Percentiles rank a stretch among this genome's conserved stretches.
These are phyloP conservation scores for Hiodon alosoides DNA, from an alignment of 2,113 vertebrate species.

Conservation along the genomic window DNA sequence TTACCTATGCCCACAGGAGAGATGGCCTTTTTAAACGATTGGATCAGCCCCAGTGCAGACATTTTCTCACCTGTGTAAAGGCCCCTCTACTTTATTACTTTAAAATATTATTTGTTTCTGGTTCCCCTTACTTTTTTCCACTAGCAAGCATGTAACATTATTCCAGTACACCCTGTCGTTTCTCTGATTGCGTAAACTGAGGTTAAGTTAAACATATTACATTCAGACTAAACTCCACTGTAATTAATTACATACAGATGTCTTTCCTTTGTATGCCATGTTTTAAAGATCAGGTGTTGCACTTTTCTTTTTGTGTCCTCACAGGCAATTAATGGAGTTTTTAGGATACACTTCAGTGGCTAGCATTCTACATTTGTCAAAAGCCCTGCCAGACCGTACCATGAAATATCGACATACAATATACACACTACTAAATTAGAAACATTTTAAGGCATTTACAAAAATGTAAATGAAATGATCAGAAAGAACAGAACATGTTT, in stretches of 20 bases:
- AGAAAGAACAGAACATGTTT: no score
- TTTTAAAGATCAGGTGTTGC: constrained; percentile 33
- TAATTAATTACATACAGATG: constrained; percentile 62
- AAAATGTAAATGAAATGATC: no score
- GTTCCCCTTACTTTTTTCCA: constrained; percentile 40
- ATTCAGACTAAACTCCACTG: constrained; percentile 50
- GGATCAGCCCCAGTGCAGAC: constrained; percentile 17
- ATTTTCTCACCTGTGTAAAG: constrained; percentile 48
- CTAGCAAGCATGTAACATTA: constrained; percentile 48
- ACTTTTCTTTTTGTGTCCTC: not conserved
- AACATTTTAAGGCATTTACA: no score
- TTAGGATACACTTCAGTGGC: not conserved
- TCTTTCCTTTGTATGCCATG: constrained; percentile 31
- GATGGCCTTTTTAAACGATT: constrained; percentile 28
- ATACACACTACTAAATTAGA: not conserved
- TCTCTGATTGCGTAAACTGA: constrained; percentile 61
- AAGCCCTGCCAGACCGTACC: not conserved
- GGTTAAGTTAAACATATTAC: constrained; percentile 69
- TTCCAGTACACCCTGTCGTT: constrained; percentile 47
- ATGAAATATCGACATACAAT: not conserved
- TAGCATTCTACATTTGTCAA: no score
- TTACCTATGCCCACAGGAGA: constrained; percentile 11
- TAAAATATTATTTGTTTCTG: constrained; percentile 49
- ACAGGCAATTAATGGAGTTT: not conserved
- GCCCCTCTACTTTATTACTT: constrained; percentile 44